Evolutionary conservation across 37 sponge, comb jelly and placozoan genomes (phyloP).

Genomic region (Crambe crambe): DNA sequence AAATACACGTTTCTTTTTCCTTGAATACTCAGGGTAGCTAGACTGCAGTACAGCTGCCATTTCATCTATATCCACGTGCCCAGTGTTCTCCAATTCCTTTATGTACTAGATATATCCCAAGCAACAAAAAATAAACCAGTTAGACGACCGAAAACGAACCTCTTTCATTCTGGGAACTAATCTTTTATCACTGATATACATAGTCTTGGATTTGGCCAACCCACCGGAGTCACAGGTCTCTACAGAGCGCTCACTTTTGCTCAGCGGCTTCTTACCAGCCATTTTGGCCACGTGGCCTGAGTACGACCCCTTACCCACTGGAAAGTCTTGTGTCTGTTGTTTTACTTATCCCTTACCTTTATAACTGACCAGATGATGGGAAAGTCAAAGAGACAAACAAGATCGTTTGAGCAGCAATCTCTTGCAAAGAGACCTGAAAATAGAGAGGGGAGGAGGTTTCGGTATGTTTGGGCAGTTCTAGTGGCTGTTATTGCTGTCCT

Average conservation of each 20-base stretch:
- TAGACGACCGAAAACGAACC: conserved; percentile 12
- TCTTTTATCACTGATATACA: conserved; percentile 40
- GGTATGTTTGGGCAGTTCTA: not conserved
- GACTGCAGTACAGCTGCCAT: conserved; percentile 50
- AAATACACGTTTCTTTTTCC: conserved; percentile 51
- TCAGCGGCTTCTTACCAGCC: not conserved
- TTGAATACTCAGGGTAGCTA: conserved; percentile 44
- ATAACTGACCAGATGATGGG: not conserved
- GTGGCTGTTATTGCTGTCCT: conserved; percentile 4
- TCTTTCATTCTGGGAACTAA: conserved; percentile 68
- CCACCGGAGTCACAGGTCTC: not conserved
- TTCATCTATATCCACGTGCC: conserved; percentile 35
- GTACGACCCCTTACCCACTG: not conserved
- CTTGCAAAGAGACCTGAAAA: no score
- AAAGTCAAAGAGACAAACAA: not conserved
- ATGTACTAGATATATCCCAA: conserved; percentile 16
- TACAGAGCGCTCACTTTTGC: not conserved
- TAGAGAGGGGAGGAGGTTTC: not conserved
- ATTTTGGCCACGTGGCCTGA: conserved; percentile 3
- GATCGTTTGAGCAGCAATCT: not conserved
- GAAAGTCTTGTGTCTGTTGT: not conserved
- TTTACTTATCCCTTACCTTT: not conserved
- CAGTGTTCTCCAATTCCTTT: not conserved
- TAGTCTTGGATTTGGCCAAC: not conserved
- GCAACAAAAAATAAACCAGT: not conserved